phyloP scores from a whole-genome alignment of 2,888 invertebrate species.

The Ochropacha duplaris region DNA sequence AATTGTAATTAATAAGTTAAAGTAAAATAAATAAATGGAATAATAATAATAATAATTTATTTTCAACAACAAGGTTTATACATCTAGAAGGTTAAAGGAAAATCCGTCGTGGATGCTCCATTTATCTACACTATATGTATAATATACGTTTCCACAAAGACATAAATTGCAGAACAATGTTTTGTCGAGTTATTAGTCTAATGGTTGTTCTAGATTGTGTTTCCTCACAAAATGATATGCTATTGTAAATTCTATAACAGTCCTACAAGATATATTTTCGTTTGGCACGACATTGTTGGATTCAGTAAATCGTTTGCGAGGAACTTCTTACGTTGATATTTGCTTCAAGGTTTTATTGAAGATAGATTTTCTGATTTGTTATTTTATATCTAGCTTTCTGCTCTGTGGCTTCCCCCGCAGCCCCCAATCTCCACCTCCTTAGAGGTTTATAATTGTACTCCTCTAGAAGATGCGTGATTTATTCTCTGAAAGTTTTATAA shows the following conservation, averaged over 20 bases:
- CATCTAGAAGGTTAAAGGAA: background rate
- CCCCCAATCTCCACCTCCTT: too few relatives aligned
- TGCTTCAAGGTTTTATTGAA: background rate
- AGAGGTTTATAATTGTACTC: too few relatives aligned
- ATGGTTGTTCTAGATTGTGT: background rate
- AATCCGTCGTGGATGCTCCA: background rate
- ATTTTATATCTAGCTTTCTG: background rate
- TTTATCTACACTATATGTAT: background rate
- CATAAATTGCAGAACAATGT: background rate
- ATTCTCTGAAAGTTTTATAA: too few relatives aligned
- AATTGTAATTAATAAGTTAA: too few relatives aligned
- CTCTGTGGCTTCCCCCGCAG: too few relatives aligned
- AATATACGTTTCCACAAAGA: background rate
- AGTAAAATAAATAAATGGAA: too few relatives aligned
- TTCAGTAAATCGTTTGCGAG: background rate
- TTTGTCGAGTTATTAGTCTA: background rate
- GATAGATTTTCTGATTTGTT: background rate
- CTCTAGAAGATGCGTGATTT: too few relatives aligned
- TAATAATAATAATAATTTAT: too few relatives aligned
- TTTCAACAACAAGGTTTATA: too few relatives aligned
- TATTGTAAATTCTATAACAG: background rate
- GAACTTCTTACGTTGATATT: background rate
- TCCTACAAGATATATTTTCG: background rate
- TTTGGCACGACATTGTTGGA: background rate
- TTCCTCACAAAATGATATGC: background rate